A percentile compares a stretch with the other conserved stretches of the same genome.
These are phyloP conservation scores for Neodon shergylaensis DNA, from an alignment of 2,113 vertebrate genomes.

Conservation along the genomic window DNA sequence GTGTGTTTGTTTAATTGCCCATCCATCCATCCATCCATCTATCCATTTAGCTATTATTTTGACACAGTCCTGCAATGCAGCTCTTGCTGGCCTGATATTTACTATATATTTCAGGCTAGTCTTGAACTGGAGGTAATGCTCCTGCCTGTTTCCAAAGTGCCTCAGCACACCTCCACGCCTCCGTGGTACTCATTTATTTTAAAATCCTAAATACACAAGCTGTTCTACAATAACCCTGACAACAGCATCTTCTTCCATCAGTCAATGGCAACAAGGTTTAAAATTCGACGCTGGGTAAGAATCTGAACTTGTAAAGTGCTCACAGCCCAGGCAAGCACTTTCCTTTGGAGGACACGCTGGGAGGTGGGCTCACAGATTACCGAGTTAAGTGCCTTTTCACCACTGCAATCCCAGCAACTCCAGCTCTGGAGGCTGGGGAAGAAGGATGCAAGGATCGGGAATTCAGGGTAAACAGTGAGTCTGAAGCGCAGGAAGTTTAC, in stretches of 20 bases:
- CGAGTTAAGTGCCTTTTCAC: background rate
- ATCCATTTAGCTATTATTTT: background rate
- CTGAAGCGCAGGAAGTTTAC: background rate
- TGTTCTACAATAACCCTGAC: background rate
- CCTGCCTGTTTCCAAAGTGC: background rate
- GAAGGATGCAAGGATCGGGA: background rate
- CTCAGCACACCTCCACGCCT: background rate
- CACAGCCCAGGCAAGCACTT: background rate
- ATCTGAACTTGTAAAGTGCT: background rate
- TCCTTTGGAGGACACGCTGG: background rate
- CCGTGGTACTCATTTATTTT: background rate
- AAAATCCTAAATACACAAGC: background rate
- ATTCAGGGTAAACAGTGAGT: background rate
- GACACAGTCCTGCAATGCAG: background rate
- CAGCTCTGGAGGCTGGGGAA: background rate
- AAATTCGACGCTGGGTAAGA: background rate
- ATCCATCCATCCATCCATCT: background rate
- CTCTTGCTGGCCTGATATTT: background rate
- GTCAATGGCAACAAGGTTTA: background rate
- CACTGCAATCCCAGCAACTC: background rate
- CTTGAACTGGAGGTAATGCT: background rate
- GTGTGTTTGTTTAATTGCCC: background rate
- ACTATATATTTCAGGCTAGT: background rate
- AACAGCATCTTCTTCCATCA: conserved; percentile 7
- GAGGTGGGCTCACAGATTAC: background rate